These are phyloP conservation scores for Caenorhabditis sp. DNA, from an alignment of 2,888 invertebrate species.

Conservation along the genomic window DNA sequence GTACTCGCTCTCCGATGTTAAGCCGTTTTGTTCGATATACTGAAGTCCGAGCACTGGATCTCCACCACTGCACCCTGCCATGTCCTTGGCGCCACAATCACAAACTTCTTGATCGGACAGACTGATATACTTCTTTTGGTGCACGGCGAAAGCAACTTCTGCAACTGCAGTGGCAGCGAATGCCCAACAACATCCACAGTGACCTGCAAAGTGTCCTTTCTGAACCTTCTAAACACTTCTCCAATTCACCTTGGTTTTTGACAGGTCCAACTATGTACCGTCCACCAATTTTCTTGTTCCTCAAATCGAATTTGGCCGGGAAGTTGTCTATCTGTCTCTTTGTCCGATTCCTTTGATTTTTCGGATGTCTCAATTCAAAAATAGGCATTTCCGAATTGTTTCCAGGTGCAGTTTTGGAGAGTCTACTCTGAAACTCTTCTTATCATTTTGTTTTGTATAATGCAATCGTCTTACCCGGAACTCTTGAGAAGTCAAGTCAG, in stretches of 20 bases:
- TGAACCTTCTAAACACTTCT: not conserved
- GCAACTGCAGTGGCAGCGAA: constrained; percentile 47
- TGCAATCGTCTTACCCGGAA: not conserved
- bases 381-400: constrained; percentile 19
- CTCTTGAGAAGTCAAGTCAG: constrained; percentile 18
- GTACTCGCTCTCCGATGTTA: constrained; percentile 1
- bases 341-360: constrained; percentile 2
- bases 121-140: constrained; percentile 15
- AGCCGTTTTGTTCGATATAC: constrained; percentile 22
- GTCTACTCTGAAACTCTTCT: constrained; percentile 6
- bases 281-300: constrained; percentile 28
- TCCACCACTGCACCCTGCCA: constrained; percentile 27
- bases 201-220: no score
- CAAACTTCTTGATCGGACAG: constrained; percentile 51
- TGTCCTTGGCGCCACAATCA: constrained; percentile 25
- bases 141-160: constrained; percentile 26
- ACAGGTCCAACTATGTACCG: constrained; percentile 12
- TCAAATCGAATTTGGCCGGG: constrained; percentile 23
- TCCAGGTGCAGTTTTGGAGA: constrained; percentile 6
- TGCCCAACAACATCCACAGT: constrained; percentile 51
- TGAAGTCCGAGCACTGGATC: constrained; percentile 10
- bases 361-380: not conserved
- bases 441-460: not conserved
- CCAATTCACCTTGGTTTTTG: constrained; percentile 51
- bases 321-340: constrained; percentile 33